Evolutionary conservation across 2,113 vertebrate genomes (phyloP), one percentile per base, ranked within the genome.

Genomic region (Rhabdornis inornatus): DNA sequence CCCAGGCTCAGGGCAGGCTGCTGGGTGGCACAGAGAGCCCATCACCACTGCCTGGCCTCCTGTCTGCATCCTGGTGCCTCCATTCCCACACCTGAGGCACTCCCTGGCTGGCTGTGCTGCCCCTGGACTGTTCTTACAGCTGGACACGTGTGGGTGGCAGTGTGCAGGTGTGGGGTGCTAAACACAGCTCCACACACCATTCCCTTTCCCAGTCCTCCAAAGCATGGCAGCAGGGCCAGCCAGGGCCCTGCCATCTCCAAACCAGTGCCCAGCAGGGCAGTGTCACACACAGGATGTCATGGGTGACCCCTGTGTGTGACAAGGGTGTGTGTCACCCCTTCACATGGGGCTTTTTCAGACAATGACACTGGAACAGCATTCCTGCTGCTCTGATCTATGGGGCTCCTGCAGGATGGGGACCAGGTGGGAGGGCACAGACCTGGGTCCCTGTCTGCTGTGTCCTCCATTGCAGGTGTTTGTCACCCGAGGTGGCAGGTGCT

Each of bases 121-220:
- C 65, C 2, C 9, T 6, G 75, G 35, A 0, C 9, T 33, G 69
- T 28, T 49, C 35, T 6, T 1, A 0, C 28, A 14, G 30, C 53
- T 3, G 17, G 39, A 13, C 31, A 24, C 0, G 0, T 1, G 3
- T 19, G 69, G 37, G 0, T 16, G 7, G 22, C 4, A 6, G 40
- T 0, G 11, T 21, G 52, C 35, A 0, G 4, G 17, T 3, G 40
- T 3, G 6, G 55, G 45, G 40, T 83, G 52, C 37, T 61, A 64
- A 72, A 11, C 5, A n/a, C 78, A 68, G 72, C 57, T 27, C 50
- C 0, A 0, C 23, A 19, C 15, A 11, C 16, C 4, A 0, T 24
- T n/a, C 47, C 42, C 3, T 5, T 23, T 23, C 15, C 27, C 64
- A 52, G 83, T 25, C 33, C 35, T 42, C 35, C 37, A 24, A 28